Evolutionary conservation across 2,113 vertebrate genomes (phyloP).

Genomic region (Anarrhichthys ocellatus): DNA sequence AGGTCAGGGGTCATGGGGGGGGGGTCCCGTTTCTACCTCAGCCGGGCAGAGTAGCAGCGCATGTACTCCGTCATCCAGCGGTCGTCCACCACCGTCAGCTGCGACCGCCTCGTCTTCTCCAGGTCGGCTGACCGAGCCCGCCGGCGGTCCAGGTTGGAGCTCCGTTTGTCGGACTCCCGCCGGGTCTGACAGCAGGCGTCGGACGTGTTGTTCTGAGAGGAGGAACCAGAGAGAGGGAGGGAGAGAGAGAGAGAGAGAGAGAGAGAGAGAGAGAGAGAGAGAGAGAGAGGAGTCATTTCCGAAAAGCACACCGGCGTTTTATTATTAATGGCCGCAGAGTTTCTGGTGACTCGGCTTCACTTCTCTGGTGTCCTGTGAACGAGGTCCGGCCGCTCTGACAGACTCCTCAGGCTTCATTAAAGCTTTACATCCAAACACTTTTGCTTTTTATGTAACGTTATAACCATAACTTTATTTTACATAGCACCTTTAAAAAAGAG

Average conservation of each 20-base stretch:
- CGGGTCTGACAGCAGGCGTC: constrained; percentile 88
- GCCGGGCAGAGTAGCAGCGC: constrained; percentile 93
- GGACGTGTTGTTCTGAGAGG: constrained; percentile 85
- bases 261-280: too few species aligned
- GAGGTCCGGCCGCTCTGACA: background rate
- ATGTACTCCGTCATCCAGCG: constrained; percentile 97
- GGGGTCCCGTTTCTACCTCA: constrained; percentile 72
- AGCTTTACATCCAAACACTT: background rate
- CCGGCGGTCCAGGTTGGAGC: constrained; percentile 78
- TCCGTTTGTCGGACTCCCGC: constrained; percentile 84
- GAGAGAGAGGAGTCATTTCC: constrained; percentile 1
- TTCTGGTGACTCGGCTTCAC: constrained; percentile 48
- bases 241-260: background rate
- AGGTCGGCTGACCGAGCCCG: constrained; percentile 87
- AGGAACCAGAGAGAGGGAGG: constrained; percentile 37
- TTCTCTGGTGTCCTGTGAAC: constrained; percentile 38
- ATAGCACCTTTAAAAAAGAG: too few species aligned
- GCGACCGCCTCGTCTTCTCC: constrained; percentile 78
- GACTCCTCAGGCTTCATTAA: background rate
- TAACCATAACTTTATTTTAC: too few species aligned
- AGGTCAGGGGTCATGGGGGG: background rate
- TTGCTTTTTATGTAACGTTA: too few species aligned
- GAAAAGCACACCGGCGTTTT: constrained; percentile 40
- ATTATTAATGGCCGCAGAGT: constrained; percentile 71
- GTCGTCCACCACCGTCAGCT: constrained; percentile 83